Evolutionary conservation across 2,797 vertebrate genomes (phyloP).

Genomic region (Glyptemys insculpta): DNA sequence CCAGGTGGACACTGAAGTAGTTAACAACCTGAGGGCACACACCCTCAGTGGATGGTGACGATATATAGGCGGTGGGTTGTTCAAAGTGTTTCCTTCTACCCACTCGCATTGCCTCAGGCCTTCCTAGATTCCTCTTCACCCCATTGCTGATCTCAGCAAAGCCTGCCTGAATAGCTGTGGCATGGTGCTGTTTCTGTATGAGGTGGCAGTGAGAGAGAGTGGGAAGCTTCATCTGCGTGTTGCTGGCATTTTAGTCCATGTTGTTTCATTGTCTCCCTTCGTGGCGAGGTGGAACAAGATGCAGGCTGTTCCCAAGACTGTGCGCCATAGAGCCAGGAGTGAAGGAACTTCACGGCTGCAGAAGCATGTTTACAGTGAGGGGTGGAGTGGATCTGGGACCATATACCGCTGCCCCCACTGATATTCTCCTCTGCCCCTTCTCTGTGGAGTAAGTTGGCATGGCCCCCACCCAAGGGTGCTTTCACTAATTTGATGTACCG

Average conservation of each 20-base stretch:
- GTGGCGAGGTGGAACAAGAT: not conserved
- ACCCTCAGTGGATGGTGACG: not conserved
- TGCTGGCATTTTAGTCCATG: not conserved
- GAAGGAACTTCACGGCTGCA: not conserved
- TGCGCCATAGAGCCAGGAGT: not conserved
- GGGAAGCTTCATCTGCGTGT: not conserved
- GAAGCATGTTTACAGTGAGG: not conserved
- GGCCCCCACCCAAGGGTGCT: not conserved
- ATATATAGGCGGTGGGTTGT: not conserved
- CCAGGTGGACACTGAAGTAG: not conserved
- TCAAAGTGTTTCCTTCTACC: not conserved
- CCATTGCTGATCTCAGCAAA: not conserved
- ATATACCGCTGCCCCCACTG: not conserved
- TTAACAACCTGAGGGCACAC: not conserved
- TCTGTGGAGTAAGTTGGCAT: not conserved
- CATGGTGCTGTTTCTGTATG: rapidly evolving
- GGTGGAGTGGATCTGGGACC: not conserved
- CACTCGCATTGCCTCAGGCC: not conserved
- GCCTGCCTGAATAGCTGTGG: not conserved
- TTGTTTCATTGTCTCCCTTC: not conserved
- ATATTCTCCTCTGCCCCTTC: not conserved
- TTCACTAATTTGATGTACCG: not conserved
- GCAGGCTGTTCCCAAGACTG: not conserved
- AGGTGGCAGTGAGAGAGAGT: not conserved
- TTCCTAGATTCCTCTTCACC: not conserved